A percentile compares a stretch with the other conserved stretches of the same genome.
phyloP scores from a whole-genome alignment of 1,140 invertebrate genomes.

The Stegodyphus dumicola region DNA sequence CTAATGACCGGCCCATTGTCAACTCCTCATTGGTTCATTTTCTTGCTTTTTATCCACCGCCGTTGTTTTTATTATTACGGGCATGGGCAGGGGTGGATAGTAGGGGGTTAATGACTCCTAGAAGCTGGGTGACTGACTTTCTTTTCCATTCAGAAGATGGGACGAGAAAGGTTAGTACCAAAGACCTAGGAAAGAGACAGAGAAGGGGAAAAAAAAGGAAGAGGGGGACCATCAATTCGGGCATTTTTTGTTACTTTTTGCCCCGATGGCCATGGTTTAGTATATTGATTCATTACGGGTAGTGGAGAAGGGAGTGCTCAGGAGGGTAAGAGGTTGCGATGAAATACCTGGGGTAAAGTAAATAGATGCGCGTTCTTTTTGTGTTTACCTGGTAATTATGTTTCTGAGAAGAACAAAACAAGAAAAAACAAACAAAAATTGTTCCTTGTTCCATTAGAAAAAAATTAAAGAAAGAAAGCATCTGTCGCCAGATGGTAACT shows the following conservation, averaged over 20 bases:
- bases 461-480: too few relatives aligned
- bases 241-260: slow-evolving; percentile 1
- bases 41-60: slow-evolving; percentile 19
- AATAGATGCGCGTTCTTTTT: slow-evolving; percentile 13
- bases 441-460: too few relatives aligned
- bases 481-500: too few relatives aligned
- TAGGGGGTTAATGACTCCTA: slow-evolving; percentile 47
- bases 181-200: too few relatives aligned
- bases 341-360: slow-evolving; percentile 29
- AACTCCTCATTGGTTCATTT: slow-evolving; percentile 58
- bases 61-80: slow-evolving; percentile 47
- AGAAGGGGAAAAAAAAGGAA: neutral
- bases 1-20: slow-evolving; percentile 56
- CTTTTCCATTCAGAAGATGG: slow-evolving; percentile 22
- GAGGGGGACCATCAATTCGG: slow-evolving; percentile 16
- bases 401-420: neutral
- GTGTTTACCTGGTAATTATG: slow-evolving; percentile 20
- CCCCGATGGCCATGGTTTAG: neutral
- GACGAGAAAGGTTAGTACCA: slow-evolving; percentile 19
- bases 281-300: neutral
- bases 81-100: slow-evolving; percentile 7
- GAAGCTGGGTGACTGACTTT: slow-evolving; percentile 56
- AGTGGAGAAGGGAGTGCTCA: neutral
- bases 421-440: too few relatives aligned
- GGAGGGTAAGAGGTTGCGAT: neutral